Percentiles rank a stretch among this genome's conserved stretches.
These are phyloP conservation scores for Acanthurus lineatus DNA, from an alignment of 2,797 vertebrate genomes.

Conservation along the genomic window DNA sequence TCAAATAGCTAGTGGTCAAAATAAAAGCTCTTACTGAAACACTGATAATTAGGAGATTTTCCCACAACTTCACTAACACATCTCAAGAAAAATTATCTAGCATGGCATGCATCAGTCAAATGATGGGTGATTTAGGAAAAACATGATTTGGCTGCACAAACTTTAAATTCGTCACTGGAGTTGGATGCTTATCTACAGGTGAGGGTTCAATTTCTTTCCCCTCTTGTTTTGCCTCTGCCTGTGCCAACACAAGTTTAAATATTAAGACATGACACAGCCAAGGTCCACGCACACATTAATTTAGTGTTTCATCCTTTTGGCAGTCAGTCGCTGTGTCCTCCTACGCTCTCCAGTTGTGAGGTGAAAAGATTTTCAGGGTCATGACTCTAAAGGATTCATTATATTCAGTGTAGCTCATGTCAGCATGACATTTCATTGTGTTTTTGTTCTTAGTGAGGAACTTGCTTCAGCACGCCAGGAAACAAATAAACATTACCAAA, in stretches of 20 bases:
- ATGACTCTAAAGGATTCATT: constrained; percentile 38
- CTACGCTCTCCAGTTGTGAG: constrained; percentile 23
- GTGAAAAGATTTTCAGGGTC: constrained; percentile 14
- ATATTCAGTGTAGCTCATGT: constrained; percentile 29
- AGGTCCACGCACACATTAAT: constrained; percentile 36
- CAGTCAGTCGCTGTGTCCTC: constrained; percentile 32
- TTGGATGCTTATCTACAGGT: constrained; percentile 16
- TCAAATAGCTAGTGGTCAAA: constrained; percentile 14
- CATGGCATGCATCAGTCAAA: background rate
- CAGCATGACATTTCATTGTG: constrained; percentile 26
- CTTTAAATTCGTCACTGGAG: background rate
- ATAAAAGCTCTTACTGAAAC: constrained; percentile 2
- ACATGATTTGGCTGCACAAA: constrained; percentile 7
- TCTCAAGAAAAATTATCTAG: background rate
- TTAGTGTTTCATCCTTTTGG: constrained; percentile 30
- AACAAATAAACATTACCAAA: constrained; percentile 13
- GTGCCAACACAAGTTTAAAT: background rate
- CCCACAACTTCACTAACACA: background rate
- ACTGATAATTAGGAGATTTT: constrained; percentile 11
- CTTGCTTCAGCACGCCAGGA: constrained; percentile 46
- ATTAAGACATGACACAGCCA: constrained; percentile 1
- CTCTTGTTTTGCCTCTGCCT: constrained; percentile 26
- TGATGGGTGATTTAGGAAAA: background rate
- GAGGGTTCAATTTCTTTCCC: background rate
- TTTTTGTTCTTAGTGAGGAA: constrained; percentile 21